Evolutionary conservation across 35 echinoderm and acorn worm species (phyloP), one percentile per base, ranked within the genome.

Genomic region (Apostichopus californicus): DNA sequence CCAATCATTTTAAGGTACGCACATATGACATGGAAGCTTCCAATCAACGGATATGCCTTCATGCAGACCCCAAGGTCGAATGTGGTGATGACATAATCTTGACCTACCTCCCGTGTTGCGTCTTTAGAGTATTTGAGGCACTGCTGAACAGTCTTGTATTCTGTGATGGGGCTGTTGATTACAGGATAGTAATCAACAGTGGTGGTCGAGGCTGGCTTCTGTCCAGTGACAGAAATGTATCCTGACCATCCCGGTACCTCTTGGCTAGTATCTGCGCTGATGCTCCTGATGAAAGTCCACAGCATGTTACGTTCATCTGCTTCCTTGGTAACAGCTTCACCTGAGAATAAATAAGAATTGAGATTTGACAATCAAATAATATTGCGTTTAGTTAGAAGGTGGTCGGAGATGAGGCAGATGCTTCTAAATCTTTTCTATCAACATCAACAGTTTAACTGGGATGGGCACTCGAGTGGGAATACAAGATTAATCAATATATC

Each of bases 51-150:
- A 78, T 77, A 91, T 6, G 95, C 95, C 34, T 94, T 96, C 95
- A 96, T 96, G 58, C 88, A 94, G 1, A 93, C 95, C 15, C 92
- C 89, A 8, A 96, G 56, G 59, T 96, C 95, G 90, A 96, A 96
- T 4, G 93, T 93, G 10, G 59, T 94, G n/a, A 96, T 92, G 25
- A 91, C 87, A 64, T 93, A 96, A 26, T 90, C 22, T 78, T 96
- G 93, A 18, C 95, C 95, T 5, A 96, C 95, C 84, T 96, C 95
- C 13, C 72, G 34, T 25, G 90, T 94, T 54, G 95, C 95, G 14
- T 77, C 59, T 20, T 90, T 1, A 28, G 26, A 28, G 26, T 28
- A 28, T 28, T 28, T 28, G 26, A 28, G 26, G 26, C 26, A 28
- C 26, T 28, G 26, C 26, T 90, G 59, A 1, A 28, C 26, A 28